Evolutionary conservation across 2,888 invertebrate species (phyloP), one percentile per base, ranked within the genome.

Genomic region (Euproctis similis): DNA sequence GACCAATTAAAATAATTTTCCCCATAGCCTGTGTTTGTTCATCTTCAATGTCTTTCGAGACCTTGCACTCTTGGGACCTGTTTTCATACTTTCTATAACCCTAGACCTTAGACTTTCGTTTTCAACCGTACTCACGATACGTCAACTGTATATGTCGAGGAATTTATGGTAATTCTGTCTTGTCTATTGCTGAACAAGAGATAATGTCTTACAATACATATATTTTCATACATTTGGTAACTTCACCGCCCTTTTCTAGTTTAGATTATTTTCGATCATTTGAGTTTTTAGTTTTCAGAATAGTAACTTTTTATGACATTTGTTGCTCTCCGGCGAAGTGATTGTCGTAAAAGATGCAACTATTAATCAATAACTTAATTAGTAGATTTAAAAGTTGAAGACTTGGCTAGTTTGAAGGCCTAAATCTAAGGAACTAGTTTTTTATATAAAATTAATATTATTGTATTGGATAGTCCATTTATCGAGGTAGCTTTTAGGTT

Each of bases 21-120:
- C 14, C 11, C 14, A 10, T 12, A 11, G n/a, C n/a, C 13, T 18
- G 9, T 4, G 9, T 22, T 11, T 9, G 18, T 13, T 12, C 25
- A 22, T 28, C 28, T 24, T 18, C 13, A 27, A 8, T 14, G 16
- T 31, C 28, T 28, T 7, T 16, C 27, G 34, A 37, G 36, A 46
- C 42, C 53, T 53, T 45, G 38, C 43, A 34, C 39, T 21, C 34
- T 42, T n/a, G 31, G 31, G 34, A 47, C 48, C 33, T 7, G 42
- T 51, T 45, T 36, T 18, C 28, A 30, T 19, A 30, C 30, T 35
- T 28, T 33, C 26, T 28, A 33, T 28, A 26, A 34, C 34, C 34
- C 30, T 12, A 30, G 34, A 34, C 34, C 34, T 21, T 6, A 26
- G 30, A 30, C 55, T 56, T 53, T 53, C 55, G 26, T 42, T 56